A percentile compares a stretch with the other conserved stretches of the same genome.
phyloP scores from a whole-genome alignment of 1,140 invertebrate genomes.

The Conopomorpha cramerella region DNA sequence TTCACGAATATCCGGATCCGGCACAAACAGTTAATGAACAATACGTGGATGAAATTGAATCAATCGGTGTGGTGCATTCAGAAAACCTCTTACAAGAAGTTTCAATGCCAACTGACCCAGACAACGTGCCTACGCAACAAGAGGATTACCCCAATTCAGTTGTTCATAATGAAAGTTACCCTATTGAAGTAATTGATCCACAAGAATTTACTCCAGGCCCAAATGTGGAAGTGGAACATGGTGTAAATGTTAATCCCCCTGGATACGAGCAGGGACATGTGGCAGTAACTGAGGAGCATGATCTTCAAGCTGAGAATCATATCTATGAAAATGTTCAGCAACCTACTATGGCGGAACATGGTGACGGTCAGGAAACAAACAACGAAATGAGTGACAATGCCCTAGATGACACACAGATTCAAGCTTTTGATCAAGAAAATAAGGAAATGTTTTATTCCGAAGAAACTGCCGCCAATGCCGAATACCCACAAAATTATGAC shows the following conservation, averaged over 20 bases:
- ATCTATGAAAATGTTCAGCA: too few relatives aligned
- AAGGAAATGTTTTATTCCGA: slow-evolving; percentile 31
- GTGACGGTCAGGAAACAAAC: too few relatives aligned
- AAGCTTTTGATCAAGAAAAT: slow-evolving; percentile 30
- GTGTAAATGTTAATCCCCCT: slow-evolving; percentile 8
- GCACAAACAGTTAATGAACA: too few relatives aligned
- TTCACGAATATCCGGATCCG: too few relatives aligned
- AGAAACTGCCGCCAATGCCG: slow-evolving; percentile 9
- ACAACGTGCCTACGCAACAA: background rate
- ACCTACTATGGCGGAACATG: too few relatives aligned
- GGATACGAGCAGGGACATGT: background rate
- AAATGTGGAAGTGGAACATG: slow-evolving; percentile 5
- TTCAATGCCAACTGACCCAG: too few relatives aligned
- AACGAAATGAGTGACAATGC: slow-evolving; percentile 3
- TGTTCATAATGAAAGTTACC: slow-evolving; percentile 3
- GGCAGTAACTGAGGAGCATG: background rate
- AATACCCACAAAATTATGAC: slow-evolving; percentile 14
- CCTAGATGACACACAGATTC: slow-evolving; percentile 14
- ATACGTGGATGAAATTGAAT: too few relatives aligned
- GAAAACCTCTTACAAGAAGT: too few relatives aligned
- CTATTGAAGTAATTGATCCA: slow-evolving; percentile 8
- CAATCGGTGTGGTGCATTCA: too few relatives aligned
- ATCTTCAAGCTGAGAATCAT: too few relatives aligned
- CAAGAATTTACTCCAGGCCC: slow-evolving; percentile 9
- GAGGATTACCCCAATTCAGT: background rate